phyloP scores from a whole-genome alignment of 2,888 invertebrate genomes.

The Heliconius sara region DNA sequence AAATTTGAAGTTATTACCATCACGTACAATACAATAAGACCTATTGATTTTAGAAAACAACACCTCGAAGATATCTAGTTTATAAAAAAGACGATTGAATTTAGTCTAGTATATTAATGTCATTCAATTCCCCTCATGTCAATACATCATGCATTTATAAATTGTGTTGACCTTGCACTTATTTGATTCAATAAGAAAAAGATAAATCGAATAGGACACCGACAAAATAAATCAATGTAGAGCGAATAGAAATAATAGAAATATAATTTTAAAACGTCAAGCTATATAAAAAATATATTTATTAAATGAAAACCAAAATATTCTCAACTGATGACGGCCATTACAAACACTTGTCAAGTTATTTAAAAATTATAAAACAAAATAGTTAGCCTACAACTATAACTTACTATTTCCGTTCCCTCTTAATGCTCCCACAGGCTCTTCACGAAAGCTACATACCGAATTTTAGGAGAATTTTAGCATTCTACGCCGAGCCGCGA shows the following conservation, averaged over 20 bases:
- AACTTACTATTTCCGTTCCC: no score
- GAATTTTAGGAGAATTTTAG: no score
- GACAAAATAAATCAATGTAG: no score
- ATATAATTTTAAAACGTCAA: not conserved
- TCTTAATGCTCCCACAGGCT: no score
- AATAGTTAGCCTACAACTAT: no score
- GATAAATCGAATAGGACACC: not conserved
- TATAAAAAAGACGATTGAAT: not conserved
- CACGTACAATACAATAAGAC: not conserved
- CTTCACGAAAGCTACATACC: no score
- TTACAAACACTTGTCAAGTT: not conserved
- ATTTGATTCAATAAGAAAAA: not conserved
- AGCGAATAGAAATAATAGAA: not conserved
- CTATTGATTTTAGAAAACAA: not conserved
- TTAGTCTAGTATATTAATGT: slow-evolving; percentile 5
- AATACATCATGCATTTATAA: not conserved
- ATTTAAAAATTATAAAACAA: no score
- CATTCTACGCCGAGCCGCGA: no score
- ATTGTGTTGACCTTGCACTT: slow-evolving; percentile 4
- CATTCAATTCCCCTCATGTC: slow-evolving; percentile 4
- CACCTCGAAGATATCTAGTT: not conserved
- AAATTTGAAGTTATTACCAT: not conserved
- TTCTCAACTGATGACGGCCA: not conserved
- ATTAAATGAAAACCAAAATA: not conserved
- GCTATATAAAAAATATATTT: not conserved